Evolutionary conservation across 2,113 vertebrate genomes (phyloP), one percentile per base, ranked within the genome.

Genomic region (Limnothrissa miodon): DNA sequence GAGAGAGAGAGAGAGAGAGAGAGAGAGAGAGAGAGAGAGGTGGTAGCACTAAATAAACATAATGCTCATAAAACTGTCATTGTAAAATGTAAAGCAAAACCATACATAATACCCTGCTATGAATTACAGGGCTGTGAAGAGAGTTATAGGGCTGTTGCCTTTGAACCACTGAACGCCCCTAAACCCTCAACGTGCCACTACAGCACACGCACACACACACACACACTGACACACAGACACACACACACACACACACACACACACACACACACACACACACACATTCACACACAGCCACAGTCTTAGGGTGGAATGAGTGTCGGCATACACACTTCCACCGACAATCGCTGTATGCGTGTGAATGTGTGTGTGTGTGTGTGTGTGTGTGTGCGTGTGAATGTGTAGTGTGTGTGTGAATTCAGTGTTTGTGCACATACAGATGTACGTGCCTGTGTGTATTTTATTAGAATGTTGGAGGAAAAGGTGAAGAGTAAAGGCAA

Each of bases 11-110:
- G 23, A n/a, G 6, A 23, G 51, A 56, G n/a, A 66, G 59, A 25
- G 59, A 29, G n/a, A 66, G 59, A 29, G 51, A 53, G 84, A 83
- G 80, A 83, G n/a, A 45, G 82, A 15, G 62, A 70, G 62, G 29
- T 11, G 25, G 56, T 86, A 25, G 78, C 46, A 79, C 83, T 89
- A 88, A 78, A 87, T 79, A 86, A 88, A 87, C 84, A 89, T 17
- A 29, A 17, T 9, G 44, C 21, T 80, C 51, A 86, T 87, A 88
- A 88, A 92, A 83, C 78, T 86, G 87, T 86, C 79, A 86, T 83
- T 45, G 86, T 79, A 90, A 89, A 89, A 88, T 23, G 82, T 83
- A 85, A 88, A 90, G 80, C 78, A 90, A 89, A 91, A 88, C 85
- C 91, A 86, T 86, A 86, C 82, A 78, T 86, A 83, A 90, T 85